These are phyloP conservation scores for Papilio demoleus DNA, from an alignment of 2,888 invertebrate genomes.

Conservation along the genomic window DNA sequence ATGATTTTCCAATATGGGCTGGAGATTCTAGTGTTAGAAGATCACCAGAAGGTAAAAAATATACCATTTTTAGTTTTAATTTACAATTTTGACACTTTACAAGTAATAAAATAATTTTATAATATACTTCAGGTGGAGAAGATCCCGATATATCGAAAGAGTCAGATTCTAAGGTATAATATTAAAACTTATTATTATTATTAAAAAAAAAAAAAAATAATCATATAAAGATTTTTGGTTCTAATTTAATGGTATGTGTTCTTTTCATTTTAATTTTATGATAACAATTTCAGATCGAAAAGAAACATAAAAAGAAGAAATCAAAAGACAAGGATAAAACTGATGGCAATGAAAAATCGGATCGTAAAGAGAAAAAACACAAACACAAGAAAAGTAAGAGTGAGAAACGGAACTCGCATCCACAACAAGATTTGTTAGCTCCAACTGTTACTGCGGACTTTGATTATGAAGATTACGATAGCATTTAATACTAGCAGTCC, in stretches of 20 bases:
- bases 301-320: constrained; percentile 83
- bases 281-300: constrained; percentile 62
- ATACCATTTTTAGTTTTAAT: too few relatives aligned
- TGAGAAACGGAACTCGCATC: constrained; percentile 70
- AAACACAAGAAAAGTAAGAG: constrained; percentile 81
- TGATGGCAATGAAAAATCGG: constrained; percentile 77
- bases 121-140: constrained; percentile 65
- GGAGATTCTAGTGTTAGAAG: constrained; percentile 87
- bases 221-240: not conserved
- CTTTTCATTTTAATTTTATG: too few relatives aligned
- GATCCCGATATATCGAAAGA: constrained; percentile 71
- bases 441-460: constrained; percentile 55
- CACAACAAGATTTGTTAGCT: constrained; percentile 76
- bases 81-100: too few relatives aligned
- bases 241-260: not conserved
- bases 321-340: constrained; percentile 80
- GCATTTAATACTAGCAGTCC: constrained; percentile 56
- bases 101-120: constrained; percentile 13
- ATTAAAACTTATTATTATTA: too few relatives aligned
- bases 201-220: too few relatives aligned
- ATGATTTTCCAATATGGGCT: constrained; percentile 82
- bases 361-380: constrained; percentile 82
- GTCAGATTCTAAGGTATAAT: constrained; percentile 63
- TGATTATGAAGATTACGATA: constrained; percentile 73
- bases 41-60: constrained; percentile 89